Conservation (phyloP, 2,888 invertebrate genomes). For the Petrolisthes cinctipes region DNA sequence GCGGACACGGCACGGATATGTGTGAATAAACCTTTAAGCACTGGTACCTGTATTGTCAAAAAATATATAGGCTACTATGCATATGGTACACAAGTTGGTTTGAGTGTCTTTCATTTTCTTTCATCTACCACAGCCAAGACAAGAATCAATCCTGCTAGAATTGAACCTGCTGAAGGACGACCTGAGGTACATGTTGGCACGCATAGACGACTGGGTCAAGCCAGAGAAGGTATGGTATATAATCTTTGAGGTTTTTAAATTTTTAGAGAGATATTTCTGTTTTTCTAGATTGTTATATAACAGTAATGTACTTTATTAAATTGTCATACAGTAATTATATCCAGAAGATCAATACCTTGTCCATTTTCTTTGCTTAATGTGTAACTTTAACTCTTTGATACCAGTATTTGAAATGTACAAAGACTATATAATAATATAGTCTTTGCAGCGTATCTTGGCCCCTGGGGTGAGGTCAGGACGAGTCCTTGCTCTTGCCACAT, state of each 20-base stretch:
- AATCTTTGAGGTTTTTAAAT: neutral
- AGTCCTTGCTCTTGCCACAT: too few species aligned
- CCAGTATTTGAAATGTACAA: too few species aligned
- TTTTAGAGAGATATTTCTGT: neutral
- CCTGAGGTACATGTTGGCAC: conserved; percentile 48
- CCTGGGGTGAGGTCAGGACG: too few species aligned
- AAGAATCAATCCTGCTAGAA: conserved; percentile 61
- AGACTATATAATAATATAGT: too few species aligned
- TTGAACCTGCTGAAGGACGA: conserved; percentile 62
- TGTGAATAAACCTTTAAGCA: too few species aligned
- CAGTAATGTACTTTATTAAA: neutral
- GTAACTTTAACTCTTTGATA: too few species aligned
- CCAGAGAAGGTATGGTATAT: conserved; percentile 52
- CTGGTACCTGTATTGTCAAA: too few species aligned
- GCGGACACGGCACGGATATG: too few species aligned
- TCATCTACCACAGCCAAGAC: conserved; percentile 51
- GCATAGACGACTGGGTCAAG: conserved; percentile 61
- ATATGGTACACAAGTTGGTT: conserved; percentile 81
- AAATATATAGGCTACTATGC: conserved; percentile 79
- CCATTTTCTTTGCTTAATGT: too few species aligned
- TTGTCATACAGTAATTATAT: neutral
- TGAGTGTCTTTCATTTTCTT: neutral
- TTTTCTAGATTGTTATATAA: neutral
- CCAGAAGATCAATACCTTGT: too few species aligned
- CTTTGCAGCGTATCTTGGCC: too few species aligned